Percentiles rank a stretch among this genome's conserved stretches.
These are phyloP conservation scores for Sus scrofa DNA, from an alignment of 2,113 vertebrate species.

Conservation along the genomic window T2T-Sscrofa CM000819.6:121409501-121410000, in stretches of 20 bases:
- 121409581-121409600: not conserved
- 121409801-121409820: not conserved
- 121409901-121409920: not conserved
- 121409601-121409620: not conserved
- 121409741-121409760: not conserved
- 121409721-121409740: not conserved
- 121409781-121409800: not conserved
- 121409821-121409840: not conserved
- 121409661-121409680: constrained; percentile 25
- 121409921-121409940: not conserved
- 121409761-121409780: not conserved
- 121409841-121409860: not conserved
- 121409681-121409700: not conserved
- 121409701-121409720: not conserved
- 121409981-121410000: constrained; percentile 16
- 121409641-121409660: not conserved
- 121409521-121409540: not conserved
- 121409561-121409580: not conserved
- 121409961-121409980: not conserved
- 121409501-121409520: not conserved
- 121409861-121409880: constrained; percentile 15
- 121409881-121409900: not conserved
- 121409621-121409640: not conserved
- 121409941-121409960: constrained; percentile 7
- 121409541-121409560: not conserved